phyloP scores from a whole-genome alignment of 1,140 invertebrate species.

The Diachasma alloeum region DNA sequence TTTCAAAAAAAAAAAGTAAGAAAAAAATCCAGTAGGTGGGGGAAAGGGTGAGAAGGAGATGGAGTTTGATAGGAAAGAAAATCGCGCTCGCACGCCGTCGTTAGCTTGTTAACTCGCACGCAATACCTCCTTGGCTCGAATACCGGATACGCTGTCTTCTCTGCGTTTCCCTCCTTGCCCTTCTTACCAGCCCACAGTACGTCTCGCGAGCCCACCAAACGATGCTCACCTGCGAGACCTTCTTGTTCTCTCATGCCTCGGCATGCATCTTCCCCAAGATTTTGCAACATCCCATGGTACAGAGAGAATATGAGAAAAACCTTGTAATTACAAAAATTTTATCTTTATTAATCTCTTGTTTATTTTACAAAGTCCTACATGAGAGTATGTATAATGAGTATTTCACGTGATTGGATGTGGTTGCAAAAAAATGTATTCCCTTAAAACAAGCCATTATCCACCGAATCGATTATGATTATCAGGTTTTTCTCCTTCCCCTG shows the following conservation, averaged over 20 bases:
- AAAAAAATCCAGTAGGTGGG: constrained; percentile 2
- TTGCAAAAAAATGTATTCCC: neutral
- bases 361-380: neutral
- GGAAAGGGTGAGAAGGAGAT: constrained; percentile 61
- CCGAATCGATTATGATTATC: neutral
- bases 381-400: neutral
- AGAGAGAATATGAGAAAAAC: neutral
- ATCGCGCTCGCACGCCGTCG: constrained; percentile 63
- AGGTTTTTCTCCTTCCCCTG: neutral
- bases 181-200: neutral
- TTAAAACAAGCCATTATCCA: neutral
- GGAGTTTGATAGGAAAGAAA: constrained; percentile 65
- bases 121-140: constrained; percentile 62
- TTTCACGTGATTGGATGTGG: neutral
- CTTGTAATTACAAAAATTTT: neutral
- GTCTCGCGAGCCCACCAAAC: neutral
- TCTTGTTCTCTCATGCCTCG: constrained; percentile 5
- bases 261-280: constrained; percentile 11
- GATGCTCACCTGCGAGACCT: constrained; percentile 1
- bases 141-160: constrained; percentile 59
- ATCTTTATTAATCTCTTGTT: constrained; percentile 6
- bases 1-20: neutral
- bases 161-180: constrained; percentile 30
- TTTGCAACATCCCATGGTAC: constrained; percentile 19
- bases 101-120: constrained; percentile 67